Evolutionary conservation across 2,113 vertebrate genomes (phyloP).

Genomic region (Sciurus niger): DNA sequence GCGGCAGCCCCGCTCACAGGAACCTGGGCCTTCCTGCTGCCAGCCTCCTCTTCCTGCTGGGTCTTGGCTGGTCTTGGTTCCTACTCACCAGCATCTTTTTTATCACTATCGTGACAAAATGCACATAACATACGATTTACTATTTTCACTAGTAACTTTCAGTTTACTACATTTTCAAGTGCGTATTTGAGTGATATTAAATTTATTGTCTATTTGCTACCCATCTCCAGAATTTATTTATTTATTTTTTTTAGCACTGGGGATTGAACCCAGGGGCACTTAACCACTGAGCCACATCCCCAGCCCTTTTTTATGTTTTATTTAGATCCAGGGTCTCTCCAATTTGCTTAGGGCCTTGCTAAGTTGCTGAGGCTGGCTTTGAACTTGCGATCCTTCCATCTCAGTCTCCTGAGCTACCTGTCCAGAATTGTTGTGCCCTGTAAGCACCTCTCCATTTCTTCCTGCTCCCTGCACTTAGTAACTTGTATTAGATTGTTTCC

Average conservation of each 20-base stretch:
- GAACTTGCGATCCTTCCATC: too few species aligned
- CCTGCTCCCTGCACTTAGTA: too few species aligned
- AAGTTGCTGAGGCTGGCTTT: too few species aligned
- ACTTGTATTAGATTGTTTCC: background rate
- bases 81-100: background rate
- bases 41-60: background rate
- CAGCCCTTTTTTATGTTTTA: too few species aligned
- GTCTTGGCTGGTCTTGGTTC: background rate
- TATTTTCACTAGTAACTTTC: background rate
- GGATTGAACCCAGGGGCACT: too few species aligned
- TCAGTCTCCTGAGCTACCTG: too few species aligned
- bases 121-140: background rate
- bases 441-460: background rate
- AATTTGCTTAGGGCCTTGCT: too few species aligned
- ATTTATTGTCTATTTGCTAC: too few species aligned
- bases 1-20: fast-evolving
- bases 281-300: too few species aligned
- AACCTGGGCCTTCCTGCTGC: background rate
- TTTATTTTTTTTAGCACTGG: too few species aligned
- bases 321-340: too few species aligned
- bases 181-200: background rate
- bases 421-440: background rate
- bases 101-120: background rate
- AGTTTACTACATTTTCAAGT: background rate
- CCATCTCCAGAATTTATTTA: background rate